These are phyloP conservation scores for Trididemnum miniatum DNA, from an alignment of 23 tunicate species.

Conservation along the genomic window DNA sequence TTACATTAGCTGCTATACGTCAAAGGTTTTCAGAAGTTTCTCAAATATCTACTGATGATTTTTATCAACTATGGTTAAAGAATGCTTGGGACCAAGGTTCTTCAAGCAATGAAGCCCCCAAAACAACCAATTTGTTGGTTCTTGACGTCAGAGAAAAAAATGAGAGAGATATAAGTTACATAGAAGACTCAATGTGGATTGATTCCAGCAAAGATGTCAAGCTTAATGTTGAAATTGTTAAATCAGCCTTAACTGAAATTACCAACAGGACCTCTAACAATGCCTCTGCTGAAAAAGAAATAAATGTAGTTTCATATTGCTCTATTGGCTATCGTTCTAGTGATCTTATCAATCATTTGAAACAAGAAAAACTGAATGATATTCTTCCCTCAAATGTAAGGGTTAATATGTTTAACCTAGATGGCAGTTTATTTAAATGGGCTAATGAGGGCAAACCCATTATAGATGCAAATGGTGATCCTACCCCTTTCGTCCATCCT, in stretches of 20 bases:
- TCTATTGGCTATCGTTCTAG: slow-evolving; percentile 74
- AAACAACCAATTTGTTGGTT: slow-evolving; percentile 8
- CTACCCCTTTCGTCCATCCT: slow-evolving; percentile 67
- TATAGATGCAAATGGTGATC: slow-evolving; percentile 20
- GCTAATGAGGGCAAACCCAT: slow-evolving; percentile 71
- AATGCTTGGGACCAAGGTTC: not conserved
- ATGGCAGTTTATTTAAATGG: slow-evolving; percentile 91
- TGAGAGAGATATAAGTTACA: slow-evolving; percentile 53
- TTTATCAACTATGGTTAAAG: slow-evolving; percentile 33
- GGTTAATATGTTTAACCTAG: slow-evolving; percentile 44
- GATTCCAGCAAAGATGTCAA: slow-evolving; percentile 14
- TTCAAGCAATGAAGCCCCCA: not conserved
- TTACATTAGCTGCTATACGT: slow-evolving; percentile 53
- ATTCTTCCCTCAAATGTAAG: not conserved
- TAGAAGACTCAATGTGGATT: slow-evolving; percentile 39
- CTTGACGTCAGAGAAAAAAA: slow-evolving; percentile 61
- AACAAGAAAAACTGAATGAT: not conserved
- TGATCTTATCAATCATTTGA: slow-evolving; percentile 30
- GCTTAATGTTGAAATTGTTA: slow-evolving; percentile 29
- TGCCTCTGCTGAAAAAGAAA: not conserved
- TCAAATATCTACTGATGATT: slow-evolving; percentile 61
- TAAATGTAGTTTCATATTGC: slow-evolving; percentile 70
- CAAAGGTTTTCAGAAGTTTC: slow-evolving; percentile 44
- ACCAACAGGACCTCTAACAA: not conserved
- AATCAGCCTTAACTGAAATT: slow-evolving; percentile 10